These are phyloP conservation scores for Callionymus lyra DNA, from an alignment of 2,113 vertebrate genomes.

Conservation along the genomic window DNA sequence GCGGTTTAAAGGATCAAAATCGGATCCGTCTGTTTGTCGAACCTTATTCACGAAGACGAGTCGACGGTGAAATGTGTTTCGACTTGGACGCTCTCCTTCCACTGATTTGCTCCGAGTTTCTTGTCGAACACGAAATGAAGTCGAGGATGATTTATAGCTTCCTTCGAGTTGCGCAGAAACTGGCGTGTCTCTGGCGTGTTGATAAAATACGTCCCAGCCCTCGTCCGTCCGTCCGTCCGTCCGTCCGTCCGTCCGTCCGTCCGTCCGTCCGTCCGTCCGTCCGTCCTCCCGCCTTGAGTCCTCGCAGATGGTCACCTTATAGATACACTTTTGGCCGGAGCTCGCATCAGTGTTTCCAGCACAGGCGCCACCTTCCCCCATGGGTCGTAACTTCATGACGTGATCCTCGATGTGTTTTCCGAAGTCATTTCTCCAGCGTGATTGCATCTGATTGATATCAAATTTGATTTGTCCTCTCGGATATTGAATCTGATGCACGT, in stretches of 20 bases:
- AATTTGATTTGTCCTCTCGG: slow-evolving; percentile 38
- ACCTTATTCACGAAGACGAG: too few species aligned
- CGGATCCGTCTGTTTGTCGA: too few species aligned
- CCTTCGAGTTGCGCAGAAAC: slow-evolving; percentile 31
- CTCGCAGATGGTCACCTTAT: slow-evolving; percentile 24
- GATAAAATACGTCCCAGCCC: slow-evolving; percentile 23
- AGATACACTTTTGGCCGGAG: slow-evolving; percentile 7
- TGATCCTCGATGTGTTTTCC: slow-evolving; percentile 39
- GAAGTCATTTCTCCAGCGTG: slow-evolving; percentile 40
- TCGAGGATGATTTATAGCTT: slow-evolving; percentile 31
- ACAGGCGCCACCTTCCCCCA: slow-evolving; percentile 32
- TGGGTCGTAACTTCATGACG: slow-evolving; percentile 31
- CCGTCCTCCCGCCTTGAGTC: slow-evolving; percentile 11
- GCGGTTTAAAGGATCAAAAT: too few species aligned
- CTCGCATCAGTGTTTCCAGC: slow-evolving; percentile 20
- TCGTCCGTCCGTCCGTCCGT: slow-evolving; percentile 1
- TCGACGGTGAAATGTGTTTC: too few species aligned
- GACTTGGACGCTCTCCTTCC: too few species aligned
- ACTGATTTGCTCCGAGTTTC: too few species aligned
- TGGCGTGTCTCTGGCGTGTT: slow-evolving; percentile 22
- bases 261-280: slow-evolving; percentile 1
- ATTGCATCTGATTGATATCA: slow-evolving; percentile 40
- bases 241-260: slow-evolving; percentile 2
- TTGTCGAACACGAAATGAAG: slow-evolving; percentile 2
- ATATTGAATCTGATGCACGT: slow-evolving; percentile 46